These are phyloP conservation scores for Pristis pectinata DNA, from an alignment of 2,797 vertebrate species.

Conservation along the genomic window DNA sequence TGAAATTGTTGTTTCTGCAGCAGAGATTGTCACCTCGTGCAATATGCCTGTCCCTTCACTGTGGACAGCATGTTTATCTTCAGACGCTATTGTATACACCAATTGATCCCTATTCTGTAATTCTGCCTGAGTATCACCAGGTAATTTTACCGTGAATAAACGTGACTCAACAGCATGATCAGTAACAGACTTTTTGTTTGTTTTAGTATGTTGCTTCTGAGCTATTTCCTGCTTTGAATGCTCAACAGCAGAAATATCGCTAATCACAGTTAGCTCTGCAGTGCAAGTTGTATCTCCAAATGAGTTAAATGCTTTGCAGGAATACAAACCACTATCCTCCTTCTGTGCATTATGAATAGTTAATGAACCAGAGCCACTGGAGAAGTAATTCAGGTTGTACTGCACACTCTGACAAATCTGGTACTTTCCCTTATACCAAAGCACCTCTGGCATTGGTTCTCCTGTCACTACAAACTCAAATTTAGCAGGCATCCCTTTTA, in stretches of 20 bases:
- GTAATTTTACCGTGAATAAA: conserved; percentile 66
- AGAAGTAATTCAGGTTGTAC: conserved; percentile 57
- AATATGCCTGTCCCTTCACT: conserved; percentile 63
- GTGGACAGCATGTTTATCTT: conserved; percentile 61
- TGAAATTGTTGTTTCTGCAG: conserved; percentile 53
- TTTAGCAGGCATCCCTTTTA: conserved; percentile 58
- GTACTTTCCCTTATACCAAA: conserved; percentile 72
- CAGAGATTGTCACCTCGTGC: conserved; percentile 56
- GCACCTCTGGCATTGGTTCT: conserved; percentile 62
- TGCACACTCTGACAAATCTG: conserved; percentile 59
- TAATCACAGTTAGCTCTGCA: conserved; percentile 71
- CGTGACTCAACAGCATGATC: conserved; percentile 70
- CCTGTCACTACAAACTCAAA: conserved; percentile 68
- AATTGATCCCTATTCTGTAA: conserved; percentile 55
- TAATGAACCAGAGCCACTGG: conserved; percentile 72
- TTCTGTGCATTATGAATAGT: conserved; percentile 57
- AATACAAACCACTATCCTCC: conserved; percentile 71
- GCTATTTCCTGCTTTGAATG: conserved; percentile 51
- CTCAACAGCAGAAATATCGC: conserved; percentile 52
- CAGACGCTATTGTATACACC: conserved; percentile 71
- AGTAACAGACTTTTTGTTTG: conserved; percentile 59
- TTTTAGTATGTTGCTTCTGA: conserved; percentile 54
- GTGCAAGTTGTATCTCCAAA: conserved; percentile 68
- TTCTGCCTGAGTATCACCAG: conserved; percentile 59
- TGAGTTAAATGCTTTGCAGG: conserved; percentile 65